Base-by-base conservation (phyloP, 92 coral and sea anemone species). In the Heteractis magnifica region DNA sequence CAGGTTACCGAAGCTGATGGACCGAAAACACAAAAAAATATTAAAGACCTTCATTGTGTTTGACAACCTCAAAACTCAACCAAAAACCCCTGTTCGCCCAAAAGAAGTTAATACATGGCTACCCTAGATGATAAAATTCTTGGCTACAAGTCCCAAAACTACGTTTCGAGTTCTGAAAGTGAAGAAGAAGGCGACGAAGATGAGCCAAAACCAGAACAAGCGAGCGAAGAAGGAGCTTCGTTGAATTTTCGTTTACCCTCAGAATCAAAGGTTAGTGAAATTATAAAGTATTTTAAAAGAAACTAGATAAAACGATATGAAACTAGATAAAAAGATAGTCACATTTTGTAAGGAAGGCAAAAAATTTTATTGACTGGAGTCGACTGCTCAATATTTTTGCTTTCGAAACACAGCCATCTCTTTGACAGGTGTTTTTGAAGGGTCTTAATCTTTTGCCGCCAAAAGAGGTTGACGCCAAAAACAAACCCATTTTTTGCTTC, bases 141-240 rank as follows among this genome's bases (percentile, higher is more conserved):
- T 52, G 99, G 99, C 51, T 89, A 82, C 56, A 96, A 92, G 77
- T 82, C 84, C 51, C 93, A 96, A 62, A 96, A 96, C 86, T 96
- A 96, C 77, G 91, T 91, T 26, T 96, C 99, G 14, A 95, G 98
- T 82, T 96, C 99, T 2, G 99, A 96, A 77, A 91, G 97, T 79
- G 99, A 96, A 81, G 89, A 88, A 55, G 92, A 89, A 75, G 77
- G 87, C 44, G 90, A 87, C 13, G 81, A 76, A 52, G 53, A n/a
- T 2, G 55, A 16, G 19, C 11, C 55, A 60, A 16, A 23, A 11
- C 73, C 53, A 11, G 51, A 23, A 13, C 50, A 74, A 62, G 14
- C 71, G 73, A 20, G n/a, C 71, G 51, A 76, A 52, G 85, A 75
- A 65, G 92, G 79, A 15, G 92, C 89, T 5, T 81, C 92, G 1